Evolutionary conservation across 1,140 invertebrate species (phyloP), one percentile per base, ranked within the genome.

Genomic region (Prorops nasuta): DNA sequence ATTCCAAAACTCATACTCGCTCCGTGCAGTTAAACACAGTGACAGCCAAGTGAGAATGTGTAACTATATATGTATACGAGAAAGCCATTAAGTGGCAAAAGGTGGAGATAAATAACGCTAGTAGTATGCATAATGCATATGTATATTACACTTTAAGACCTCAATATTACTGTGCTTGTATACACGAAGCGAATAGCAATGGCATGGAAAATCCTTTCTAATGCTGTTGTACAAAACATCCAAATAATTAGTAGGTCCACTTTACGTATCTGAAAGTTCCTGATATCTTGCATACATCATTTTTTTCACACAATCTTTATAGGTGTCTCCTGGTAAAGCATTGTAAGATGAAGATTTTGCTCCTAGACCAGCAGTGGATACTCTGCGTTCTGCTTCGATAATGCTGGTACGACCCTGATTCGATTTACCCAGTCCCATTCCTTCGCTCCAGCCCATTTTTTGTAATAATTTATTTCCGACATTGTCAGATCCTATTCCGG

Each of bases 371-470:
- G 84, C 88, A 19, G 84, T 85, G 54, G 80, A 83, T 39, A 83
- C 83, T 50, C 85, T 79, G 48, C 83, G 77, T 63, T 86, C 84
- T 22, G 82, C 84, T 81, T 94, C 88, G 52, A 97, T 91, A 39
- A 95, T 94, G 38, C 87, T 90, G 6, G 92, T 92, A 60, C 93
- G 83, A n/a, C 96, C 96, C 79, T 98, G 95, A 69, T 94, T 92
- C 22, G 83, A 82, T 69, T 91, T 92, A 3, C 96, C 97, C 9
- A 98, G 77, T 0, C 97, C 97, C 82, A 93, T 86, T 1, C 96
- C 97, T 72, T 95, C 91, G 4, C 87, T 90, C 96, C 97, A 99
- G 0, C 97, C 97, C 96, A 98, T 98, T 77, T 96, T 98, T 76
- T 98, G 94, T 34, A 99, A 72, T 60, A 99, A 79, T 73, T 92